phyloP scores from a whole-genome alignment of 1,140 invertebrate genomes.

The Microvelia longipes region DNA sequence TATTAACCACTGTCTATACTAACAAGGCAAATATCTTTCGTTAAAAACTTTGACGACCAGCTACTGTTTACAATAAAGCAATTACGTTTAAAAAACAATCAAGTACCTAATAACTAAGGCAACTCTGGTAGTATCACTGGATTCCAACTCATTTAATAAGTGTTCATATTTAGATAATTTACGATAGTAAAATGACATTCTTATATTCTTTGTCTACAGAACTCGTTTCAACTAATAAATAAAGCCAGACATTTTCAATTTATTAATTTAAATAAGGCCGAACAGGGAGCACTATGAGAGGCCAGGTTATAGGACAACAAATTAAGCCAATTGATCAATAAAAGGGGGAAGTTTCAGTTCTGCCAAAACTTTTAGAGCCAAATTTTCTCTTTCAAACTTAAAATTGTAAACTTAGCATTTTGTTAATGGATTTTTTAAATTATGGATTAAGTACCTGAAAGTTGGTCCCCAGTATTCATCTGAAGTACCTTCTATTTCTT shows the following conservation, averaged over 20 bases:
- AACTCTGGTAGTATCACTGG: constrained; percentile 43
- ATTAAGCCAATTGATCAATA: constrained; percentile 13
- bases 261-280: no score
- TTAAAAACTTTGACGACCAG: no score
- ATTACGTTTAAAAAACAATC: neutral
- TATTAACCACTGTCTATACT: no score
- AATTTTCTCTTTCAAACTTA: no score
- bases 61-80: no score
- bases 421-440: neutral
- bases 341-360: constrained; percentile 5
- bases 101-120: constrained; percentile 46
- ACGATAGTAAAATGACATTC: neutral
- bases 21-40: no score
- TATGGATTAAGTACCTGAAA: constrained; percentile 42
- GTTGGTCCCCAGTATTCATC: constrained; percentile 83
- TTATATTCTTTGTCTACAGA: no score
- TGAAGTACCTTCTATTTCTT: constrained; percentile 71
- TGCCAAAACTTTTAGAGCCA: no score
- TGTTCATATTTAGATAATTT: constrained; percentile 34
- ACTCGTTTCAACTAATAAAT: neutral
- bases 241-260: no score
- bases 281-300: neutral
- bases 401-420: neutral
- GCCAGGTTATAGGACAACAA: neutral
- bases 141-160: constrained; percentile 46